phyloP scores from a whole-genome alignment of 2,113 vertebrate genomes.

The Epinephelus moara region DNA sequence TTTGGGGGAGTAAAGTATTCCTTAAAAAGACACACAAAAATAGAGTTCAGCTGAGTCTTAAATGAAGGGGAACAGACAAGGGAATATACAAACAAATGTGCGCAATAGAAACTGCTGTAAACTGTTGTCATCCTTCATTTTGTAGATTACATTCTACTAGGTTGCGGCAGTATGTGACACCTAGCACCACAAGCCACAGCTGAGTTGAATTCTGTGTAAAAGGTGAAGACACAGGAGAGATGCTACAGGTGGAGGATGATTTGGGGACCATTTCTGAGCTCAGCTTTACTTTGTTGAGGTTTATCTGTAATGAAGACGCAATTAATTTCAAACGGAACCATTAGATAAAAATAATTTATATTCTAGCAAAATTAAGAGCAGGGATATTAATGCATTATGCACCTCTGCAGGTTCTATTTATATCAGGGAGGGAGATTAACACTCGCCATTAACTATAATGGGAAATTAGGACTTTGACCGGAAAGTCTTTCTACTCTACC shows the following conservation, averaged over 20 bases:
- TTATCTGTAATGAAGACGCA: slow-evolving; percentile 14
- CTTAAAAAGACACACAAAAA: background rate
- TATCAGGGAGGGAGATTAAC: slow-evolving; percentile 50
- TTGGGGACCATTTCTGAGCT: background rate
- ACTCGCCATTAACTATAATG: slow-evolving; percentile 43
- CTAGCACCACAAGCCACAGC: background rate
- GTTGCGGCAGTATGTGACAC: background rate
- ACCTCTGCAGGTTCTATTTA: slow-evolving; percentile 50
- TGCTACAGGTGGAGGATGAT: background rate
- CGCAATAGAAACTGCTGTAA: background rate
- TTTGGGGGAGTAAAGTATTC: no score
- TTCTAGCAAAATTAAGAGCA: slow-evolving; percentile 34
- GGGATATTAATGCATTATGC: slow-evolving; percentile 40
- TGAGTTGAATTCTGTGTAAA: background rate
- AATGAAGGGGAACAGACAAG: background rate
- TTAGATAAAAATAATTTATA: slow-evolving; percentile 38
- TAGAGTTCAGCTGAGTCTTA: slow-evolving; percentile 3
- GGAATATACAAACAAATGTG: slow-evolving; percentile 1
- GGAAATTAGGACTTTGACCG: slow-evolving; percentile 52
- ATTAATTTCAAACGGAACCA: slow-evolving; percentile 12
- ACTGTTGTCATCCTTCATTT: background rate
- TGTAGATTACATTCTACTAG: no score
- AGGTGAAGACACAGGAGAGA: background rate
- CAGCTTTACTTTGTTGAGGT: slow-evolving; percentile 5
- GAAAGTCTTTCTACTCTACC: slow-evolving; percentile 10